Evolutionary conservation across 2,797 vertebrate species (phyloP), one percentile per base, ranked within the genome.

Genomic region (Chiloscyllium punctatum): DNA sequence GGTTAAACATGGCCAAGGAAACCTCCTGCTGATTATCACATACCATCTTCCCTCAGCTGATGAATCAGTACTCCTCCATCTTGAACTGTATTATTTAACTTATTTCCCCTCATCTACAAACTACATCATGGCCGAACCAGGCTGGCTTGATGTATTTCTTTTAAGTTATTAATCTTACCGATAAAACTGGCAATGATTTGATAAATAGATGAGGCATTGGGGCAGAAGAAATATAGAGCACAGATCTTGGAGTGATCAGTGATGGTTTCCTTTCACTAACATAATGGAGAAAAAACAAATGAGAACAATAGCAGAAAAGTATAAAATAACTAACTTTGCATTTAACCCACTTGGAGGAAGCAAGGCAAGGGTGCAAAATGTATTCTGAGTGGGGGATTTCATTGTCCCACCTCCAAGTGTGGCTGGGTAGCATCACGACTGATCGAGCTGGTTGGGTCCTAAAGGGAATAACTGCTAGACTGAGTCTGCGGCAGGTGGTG

Each of bases 181-280:
- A 74, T 72, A 95, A 90, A 95, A 95, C 94, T 74, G 94, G 30
- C 48, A 72, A 72, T 72, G 37, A 95, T 53, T 77, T 95, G 94
- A 95, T n/a, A 95, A 21, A 77, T 16, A 77, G 27, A 16, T 48
- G 69, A 77, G 94, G 30, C 71, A 77, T 71, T 53, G 71, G 74
- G 94, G 27, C 13, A 95, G 71, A 77, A 72, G 69, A 48, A 74
- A 51, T 48, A 7, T 72, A 33, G 11, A 77, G 69, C 33, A 57
- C 94, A 53, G 27, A 48, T 48, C 57, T 57, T 57, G 71, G 71
- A 77, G 95, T 95, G 71, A 48, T 95, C 48, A 77, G 42, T 48
- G 74, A 74, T 11, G 33, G 69, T 94, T 94, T 16, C 69, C 37
- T 94, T 74, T 94, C 33, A 94, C 69, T 74, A 74, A 74, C 42